A percentile compares a stretch with the other conserved stretches of the same genome.
Conservation (phyloP, 37 sponge, comb jelly and placozoan species). For the Petrosia ficiformis region DNA sequence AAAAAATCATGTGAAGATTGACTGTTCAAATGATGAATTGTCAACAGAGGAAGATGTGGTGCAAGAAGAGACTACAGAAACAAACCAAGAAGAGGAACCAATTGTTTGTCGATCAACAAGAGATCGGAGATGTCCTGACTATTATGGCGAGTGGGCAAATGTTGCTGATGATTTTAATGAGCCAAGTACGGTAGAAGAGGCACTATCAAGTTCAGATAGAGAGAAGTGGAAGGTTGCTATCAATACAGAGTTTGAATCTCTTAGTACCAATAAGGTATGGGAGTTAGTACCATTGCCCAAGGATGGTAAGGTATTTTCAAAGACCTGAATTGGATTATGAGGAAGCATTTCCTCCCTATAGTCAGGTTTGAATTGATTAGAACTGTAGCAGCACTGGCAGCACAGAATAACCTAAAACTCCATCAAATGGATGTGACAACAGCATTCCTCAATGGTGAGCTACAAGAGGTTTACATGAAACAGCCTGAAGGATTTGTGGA, state of each 20-base stretch:
- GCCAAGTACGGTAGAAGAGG: slow-evolving; percentile 19
- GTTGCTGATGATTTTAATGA: not conserved
- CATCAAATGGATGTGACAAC: too few species aligned
- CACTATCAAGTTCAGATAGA: slow-evolving; percentile 12
- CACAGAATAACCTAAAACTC: too few species aligned
- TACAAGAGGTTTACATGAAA: too few species aligned
- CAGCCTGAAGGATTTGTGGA: too few species aligned
- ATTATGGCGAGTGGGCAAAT: slow-evolving; percentile 17
- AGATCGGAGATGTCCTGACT: slow-evolving; percentile 24
- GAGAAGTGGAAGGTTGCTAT: slow-evolving; percentile 19
- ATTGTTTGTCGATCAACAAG: slow-evolving; percentile 21
- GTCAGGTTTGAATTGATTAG: too few species aligned
- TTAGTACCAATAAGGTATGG: too few species aligned
- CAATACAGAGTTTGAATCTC: slow-evolving; percentile 25
- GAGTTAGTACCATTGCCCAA: too few species aligned
- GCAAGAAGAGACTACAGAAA: slow-evolving; percentile 2
- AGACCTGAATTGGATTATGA: too few species aligned
- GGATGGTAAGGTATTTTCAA: too few species aligned
- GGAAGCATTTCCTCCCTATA: too few species aligned
- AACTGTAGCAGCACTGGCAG: too few species aligned
- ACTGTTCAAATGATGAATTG: not conserved
- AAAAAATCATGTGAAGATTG: not conserved
- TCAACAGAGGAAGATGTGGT: slow-evolving; percentile 10
- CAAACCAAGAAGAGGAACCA: slow-evolving; percentile 7
- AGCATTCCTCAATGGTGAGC: too few species aligned